Conservation (phyloP, 2,113 vertebrate genomes). For the Gasterosteus nipponicus region DNA sequence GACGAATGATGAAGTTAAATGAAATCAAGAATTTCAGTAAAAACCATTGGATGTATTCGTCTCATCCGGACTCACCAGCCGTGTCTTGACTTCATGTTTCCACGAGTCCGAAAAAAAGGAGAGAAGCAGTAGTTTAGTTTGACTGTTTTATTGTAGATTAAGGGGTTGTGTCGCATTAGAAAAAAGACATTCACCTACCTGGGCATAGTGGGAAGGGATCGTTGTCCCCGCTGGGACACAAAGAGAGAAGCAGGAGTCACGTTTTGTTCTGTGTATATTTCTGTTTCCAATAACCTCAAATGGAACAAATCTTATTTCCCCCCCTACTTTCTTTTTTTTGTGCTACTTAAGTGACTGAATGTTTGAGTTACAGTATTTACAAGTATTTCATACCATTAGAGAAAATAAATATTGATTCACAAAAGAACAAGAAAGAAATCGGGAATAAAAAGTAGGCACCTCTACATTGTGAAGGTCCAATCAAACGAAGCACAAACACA, state of each 20-base stretch:
- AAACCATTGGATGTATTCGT: background rate
- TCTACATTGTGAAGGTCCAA: background rate
- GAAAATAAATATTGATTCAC: background rate
- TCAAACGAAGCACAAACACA: background rate
- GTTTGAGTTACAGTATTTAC: no score
- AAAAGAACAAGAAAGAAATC: no score
- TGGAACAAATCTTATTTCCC: background rate
- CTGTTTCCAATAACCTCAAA: background rate
- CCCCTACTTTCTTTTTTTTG: no score
- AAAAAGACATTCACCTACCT: constrained; percentile 80
- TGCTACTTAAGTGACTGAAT: background rate
- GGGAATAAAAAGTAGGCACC: background rate
- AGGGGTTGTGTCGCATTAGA: background rate
- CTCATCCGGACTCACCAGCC: constrained; percentile 63
- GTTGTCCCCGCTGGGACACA: constrained; percentile 83
- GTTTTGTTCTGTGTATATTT: background rate
- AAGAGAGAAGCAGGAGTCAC: constrained; percentile 13
- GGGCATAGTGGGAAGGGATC: constrained; percentile 88
- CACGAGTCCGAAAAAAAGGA: background rate
- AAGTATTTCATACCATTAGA: background rate
- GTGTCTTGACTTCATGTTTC: constrained; percentile 71
- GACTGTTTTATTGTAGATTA: background rate
- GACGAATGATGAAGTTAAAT: background rate
- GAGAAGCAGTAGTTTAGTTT: background rate
- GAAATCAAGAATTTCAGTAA: background rate